Base-by-base conservation (phyloP, 2,113 vertebrate genomes). In the Cnemophilus loriae region DNA sequence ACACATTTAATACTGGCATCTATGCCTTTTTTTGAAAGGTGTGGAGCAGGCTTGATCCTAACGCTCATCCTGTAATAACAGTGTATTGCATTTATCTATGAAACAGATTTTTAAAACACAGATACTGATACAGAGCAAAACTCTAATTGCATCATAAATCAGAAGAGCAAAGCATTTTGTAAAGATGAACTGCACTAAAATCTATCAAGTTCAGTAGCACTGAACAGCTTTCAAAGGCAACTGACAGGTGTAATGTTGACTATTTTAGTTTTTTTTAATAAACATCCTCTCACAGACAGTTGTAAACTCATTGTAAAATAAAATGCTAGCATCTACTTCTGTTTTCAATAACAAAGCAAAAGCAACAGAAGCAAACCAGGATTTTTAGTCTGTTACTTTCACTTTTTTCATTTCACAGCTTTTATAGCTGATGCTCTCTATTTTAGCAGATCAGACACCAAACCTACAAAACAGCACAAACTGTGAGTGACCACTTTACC, bases 401-500 rank as follows among this genome's bases (percentile, higher is more conserved):
- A 56, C 56, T 77, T 55, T 88, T 80, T 91, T 77, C 17, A 83
- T 92, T 83, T 96, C 57, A 73, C 74, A 97, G 96, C 76, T 96
- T 94, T 96, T 81, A 63, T 15, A 84, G 56, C 81, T 47, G 57
- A 77, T 41, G 32, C 75, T 91, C 78, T 82, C 93, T 90, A 46
- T 94, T 83, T 90, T 61, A 87, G 68, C 79, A 94, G 64, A 89
- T 76, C 53, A 61, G 74, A 97, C 84, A 87, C 53, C 88, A 89
- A 84, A 80, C 94, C 94, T 94, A 94, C 57, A 95, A 92, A 92
- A 97, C 20, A 76, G 95, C 90, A 95, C 87, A 86, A 90, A 97
- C 93, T 96, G 95, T 10, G 17, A 98, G 97, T 71, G 88, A 97
- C 92, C 97, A 98, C 97, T 98, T 99, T 99, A 99, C 99, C 99